Evolutionary conservation across 2,113 vertebrate species (phyloP).

Genomic region (Charadrius vociferus): DNA sequence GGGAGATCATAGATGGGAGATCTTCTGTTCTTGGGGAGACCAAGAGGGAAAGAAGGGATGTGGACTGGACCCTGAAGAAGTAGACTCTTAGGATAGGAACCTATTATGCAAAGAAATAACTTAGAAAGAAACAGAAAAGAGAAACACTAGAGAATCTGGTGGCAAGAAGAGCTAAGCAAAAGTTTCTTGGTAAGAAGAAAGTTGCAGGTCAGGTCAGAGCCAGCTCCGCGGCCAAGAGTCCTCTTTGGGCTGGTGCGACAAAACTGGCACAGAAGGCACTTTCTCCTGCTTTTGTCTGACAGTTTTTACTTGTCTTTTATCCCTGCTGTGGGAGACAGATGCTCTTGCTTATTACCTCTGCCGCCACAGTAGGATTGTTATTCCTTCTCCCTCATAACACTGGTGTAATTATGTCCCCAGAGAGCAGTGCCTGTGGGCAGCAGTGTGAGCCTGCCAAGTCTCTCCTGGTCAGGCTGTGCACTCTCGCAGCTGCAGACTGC

Average conservation of each 20-base stretch:
- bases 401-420: neutral
- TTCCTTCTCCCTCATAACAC: neutral
- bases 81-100: neutral
- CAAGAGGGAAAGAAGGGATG: neutral
- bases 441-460: neutral
- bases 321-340: neutral
- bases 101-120: neutral
- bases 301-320: neutral
- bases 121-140: neutral
- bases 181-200: neutral
- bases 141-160: neutral
- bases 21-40: neutral
- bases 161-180: neutral
- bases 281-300: neutral
- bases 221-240: neutral
- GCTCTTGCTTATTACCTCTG: neutral
- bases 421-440: neutral
- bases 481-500: neutral
- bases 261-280: neutral
- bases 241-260: neutral
- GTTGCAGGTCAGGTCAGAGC: neutral
- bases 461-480: fast-evolving
- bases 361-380: neutral
- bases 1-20: neutral
- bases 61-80: neutral